Evolutionary conservation across 2,797 vertebrate species (phyloP).

Genomic region (Sphenopsis melanotis): DNA sequence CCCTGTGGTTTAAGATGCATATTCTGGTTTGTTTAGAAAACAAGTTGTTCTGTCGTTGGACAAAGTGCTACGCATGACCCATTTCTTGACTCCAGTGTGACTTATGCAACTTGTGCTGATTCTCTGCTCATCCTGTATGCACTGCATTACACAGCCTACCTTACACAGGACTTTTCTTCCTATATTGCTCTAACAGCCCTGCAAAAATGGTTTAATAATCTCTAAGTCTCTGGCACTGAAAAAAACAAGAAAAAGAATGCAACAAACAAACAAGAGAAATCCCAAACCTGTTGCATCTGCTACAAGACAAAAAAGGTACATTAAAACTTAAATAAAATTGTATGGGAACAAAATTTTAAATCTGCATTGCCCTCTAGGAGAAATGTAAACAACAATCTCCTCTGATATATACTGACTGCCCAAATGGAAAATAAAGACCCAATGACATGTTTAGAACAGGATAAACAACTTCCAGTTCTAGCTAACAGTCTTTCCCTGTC

Average conservation of each 20-base stretch:
- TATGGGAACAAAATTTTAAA: neutral
- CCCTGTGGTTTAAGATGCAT: neutral
- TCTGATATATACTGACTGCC: neutral
- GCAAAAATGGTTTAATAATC: neutral
- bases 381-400: neutral
- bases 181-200: neutral
- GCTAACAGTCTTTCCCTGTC: neutral
- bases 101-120: neutral
- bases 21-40: neutral
- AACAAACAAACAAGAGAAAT: neutral
- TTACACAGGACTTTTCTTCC: neutral
- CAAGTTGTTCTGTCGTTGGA: neutral
- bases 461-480: neutral
- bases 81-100: neutral
- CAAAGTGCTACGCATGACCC: neutral
- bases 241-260: neutral
- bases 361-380: neutral
- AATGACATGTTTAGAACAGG: neutral
- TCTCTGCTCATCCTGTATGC: neutral
- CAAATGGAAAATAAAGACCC: neutral
- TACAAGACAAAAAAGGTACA: neutral
- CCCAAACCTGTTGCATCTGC: neutral
- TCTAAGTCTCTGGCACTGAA: neutral
- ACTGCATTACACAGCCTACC: neutral
- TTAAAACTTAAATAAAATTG: neutral